Percentiles rank a stretch among this genome's conserved stretches.
phyloP scores from a whole-genome alignment of 2,888 invertebrate genomes.

The Steinernema carpocapsae region DNA sequence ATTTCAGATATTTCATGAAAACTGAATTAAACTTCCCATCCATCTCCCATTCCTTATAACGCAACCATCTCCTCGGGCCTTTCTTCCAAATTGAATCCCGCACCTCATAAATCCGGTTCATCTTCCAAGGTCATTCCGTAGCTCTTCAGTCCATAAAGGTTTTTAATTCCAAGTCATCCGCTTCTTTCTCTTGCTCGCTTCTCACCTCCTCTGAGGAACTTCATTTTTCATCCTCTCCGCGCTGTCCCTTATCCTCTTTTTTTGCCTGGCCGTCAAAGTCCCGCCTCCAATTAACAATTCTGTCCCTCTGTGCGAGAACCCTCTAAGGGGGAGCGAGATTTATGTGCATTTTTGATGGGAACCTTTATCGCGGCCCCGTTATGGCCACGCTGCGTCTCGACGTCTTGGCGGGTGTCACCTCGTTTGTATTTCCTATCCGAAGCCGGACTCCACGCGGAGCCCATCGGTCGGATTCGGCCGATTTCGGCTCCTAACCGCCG shows the following conservation, averaged over 20 bases:
- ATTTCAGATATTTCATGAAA: too few relatives aligned
- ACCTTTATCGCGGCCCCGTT: slow-evolving; percentile 25
- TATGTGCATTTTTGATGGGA: slow-evolving; percentile 31
- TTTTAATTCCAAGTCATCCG: not conserved
- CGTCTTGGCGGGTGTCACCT: too few relatives aligned
- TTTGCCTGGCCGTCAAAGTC: not conserved
- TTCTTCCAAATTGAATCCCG: too few relatives aligned
- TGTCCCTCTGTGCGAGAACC: slow-evolving; percentile 6
- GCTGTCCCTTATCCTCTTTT: not conserved
- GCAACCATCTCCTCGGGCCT: too few relatives aligned
- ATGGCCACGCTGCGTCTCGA: not conserved
- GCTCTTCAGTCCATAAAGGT: too few relatives aligned
- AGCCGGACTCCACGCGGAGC: too few relatives aligned
- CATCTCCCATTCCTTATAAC: too few relatives aligned
- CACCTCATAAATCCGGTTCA: too few relatives aligned
- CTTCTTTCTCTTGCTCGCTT: not conserved
- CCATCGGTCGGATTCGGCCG: too few relatives aligned
- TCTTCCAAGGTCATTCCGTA: too few relatives aligned
- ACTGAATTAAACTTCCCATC: too few relatives aligned
- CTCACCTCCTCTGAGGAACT: not conserved
- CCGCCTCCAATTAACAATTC: slow-evolving; percentile 32
- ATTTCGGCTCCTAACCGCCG: not conserved
- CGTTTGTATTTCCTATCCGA: too few relatives aligned
- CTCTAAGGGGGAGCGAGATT: slow-evolving; percentile 25
- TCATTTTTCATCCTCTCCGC: slow-evolving; percentile 12